These are phyloP conservation scores for Mizuhopecten yessoensis DNA, from an alignment of 1,140 invertebrate genomes.

Conservation along the genomic window DNA sequence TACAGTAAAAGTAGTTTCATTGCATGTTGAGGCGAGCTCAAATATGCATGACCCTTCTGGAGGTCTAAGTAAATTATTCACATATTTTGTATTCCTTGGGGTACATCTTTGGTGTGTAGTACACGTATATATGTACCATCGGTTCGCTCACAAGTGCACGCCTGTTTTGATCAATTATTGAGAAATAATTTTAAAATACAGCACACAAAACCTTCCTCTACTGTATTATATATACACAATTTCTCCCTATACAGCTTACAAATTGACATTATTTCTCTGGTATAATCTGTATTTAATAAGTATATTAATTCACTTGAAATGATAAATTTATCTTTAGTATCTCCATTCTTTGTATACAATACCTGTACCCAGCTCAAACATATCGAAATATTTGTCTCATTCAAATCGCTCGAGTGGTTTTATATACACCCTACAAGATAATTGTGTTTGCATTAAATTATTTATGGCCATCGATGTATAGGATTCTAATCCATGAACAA, in stretches of 20 bases:
- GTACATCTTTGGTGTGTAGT: not conserved
- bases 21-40: not conserved
- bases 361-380: not conserved
- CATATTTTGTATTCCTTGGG: not conserved
- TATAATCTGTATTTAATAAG: constrained; percentile 20
- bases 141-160: not conserved
- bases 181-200: not conserved
- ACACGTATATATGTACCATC: too few species aligned
- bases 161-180: not conserved
- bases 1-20: not conserved
- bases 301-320: constrained; percentile 36
- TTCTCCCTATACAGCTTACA: not conserved
- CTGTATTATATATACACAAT: too few species aligned
- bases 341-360: constrained; percentile 27
- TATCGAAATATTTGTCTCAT: constrained; percentile 36
- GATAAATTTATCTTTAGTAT: constrained; percentile 11
- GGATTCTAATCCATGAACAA: constrained; percentile 38
- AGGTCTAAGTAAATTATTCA: constrained; percentile 1
- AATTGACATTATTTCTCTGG: not conserved
- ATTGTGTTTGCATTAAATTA: constrained; percentile 43
- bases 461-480: constrained; percentile 36
- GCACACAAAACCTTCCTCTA: too few species aligned
- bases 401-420: constrained; percentile 21
- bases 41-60: not conserved
- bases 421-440: constrained; percentile 5